A percentile compares a stretch with the other conserved stretches of the same genome.
Conservation (phyloP, 2,888 invertebrate genomes). For the Rhopalosiphum nymphaeae region DNA sequence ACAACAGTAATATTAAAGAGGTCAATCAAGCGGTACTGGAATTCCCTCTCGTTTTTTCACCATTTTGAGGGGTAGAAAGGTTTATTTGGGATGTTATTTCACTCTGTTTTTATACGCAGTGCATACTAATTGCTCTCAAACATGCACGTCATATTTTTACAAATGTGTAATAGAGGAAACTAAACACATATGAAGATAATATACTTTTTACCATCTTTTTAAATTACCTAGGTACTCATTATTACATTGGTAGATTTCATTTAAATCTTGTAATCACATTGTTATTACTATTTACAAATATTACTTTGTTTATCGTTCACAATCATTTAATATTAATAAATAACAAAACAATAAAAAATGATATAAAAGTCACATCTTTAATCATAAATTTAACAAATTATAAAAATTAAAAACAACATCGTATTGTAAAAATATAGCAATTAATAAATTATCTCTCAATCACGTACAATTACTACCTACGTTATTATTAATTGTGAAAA, state of each 20-base stretch:
- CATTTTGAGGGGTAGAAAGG: constrained; percentile 26
- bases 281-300: neutral
- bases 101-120: constrained; percentile 27
- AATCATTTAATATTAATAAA: neutral
- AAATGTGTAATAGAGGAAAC: constrained; percentile 5
- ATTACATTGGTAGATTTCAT: neutral
- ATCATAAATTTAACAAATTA: neutral
- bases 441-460: neutral
- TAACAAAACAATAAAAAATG: neutral
- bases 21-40: constrained; percentile 43
- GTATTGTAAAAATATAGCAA: neutral
- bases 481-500: constrained; percentile 11
- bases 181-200: constrained; percentile 13
- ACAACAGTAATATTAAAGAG: constrained; percentile 37
- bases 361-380: neutral
- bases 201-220: constrained; percentile 4
- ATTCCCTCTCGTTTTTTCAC: constrained; percentile 16
- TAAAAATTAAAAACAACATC: neutral
- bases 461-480: neutral
- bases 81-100: constrained; percentile 43
- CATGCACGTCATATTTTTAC: constrained; percentile 46
- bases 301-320: neutral
- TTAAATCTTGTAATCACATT: neutral
- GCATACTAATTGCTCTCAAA: constrained; percentile 47
- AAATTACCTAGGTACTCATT: neutral